Evolutionary conservation across 2,113 vertebrate species (phyloP).

Genomic region (rabbit (Oryctolagus cuniculus)): DNA sequence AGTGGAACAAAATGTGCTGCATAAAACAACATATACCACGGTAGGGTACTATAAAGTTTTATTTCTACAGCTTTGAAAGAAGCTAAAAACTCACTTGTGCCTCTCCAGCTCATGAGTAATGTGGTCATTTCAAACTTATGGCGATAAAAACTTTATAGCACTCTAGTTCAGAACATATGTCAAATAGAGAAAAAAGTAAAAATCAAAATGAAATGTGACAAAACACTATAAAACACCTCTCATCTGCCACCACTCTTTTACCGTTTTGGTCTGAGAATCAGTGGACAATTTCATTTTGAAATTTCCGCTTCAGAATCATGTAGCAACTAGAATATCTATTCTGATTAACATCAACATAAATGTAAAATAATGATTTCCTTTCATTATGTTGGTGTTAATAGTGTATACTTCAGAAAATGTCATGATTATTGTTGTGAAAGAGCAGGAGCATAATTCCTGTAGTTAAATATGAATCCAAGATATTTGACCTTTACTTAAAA

Average conservation of each 20-base stretch:
- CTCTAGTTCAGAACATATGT: slow-evolving; percentile 76
- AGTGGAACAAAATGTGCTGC: slow-evolving; percentile 61
- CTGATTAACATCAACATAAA: slow-evolving; percentile 56
- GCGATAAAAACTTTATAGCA: slow-evolving; percentile 78
- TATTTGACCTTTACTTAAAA: slow-evolving; percentile 61
- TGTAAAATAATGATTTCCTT: not conserved
- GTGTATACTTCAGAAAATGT: slow-evolving; percentile 32
- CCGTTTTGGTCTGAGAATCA: slow-evolving; percentile 54
- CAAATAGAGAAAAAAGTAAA: slow-evolving; percentile 70
- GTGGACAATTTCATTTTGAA: not conserved
- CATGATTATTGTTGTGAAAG: not conserved
- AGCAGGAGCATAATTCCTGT: slow-evolving; percentile 24
- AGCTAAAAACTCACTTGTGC: slow-evolving; percentile 79
- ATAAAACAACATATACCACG: slow-evolving; percentile 77
- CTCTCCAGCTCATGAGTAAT: slow-evolving; percentile 75
- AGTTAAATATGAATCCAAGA: not conserved
- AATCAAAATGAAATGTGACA: slow-evolving; percentile 79
- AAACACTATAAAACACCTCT: slow-evolving; percentile 59
- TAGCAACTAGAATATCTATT: slow-evolving; percentile 1
- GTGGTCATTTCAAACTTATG: slow-evolving; percentile 79
- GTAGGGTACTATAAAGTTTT: slow-evolving; percentile 78
- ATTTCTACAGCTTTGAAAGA: slow-evolving; percentile 78
- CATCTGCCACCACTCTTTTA: slow-evolving; percentile 46
- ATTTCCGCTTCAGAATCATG: slow-evolving; percentile 18
- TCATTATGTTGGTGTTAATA: slow-evolving; percentile 22